Percentiles rank a stretch among this genome's conserved stretches.
phyloP scores from a whole-genome alignment of 2,888 invertebrate genomes.

The Agrotis ipsilon region DNA sequence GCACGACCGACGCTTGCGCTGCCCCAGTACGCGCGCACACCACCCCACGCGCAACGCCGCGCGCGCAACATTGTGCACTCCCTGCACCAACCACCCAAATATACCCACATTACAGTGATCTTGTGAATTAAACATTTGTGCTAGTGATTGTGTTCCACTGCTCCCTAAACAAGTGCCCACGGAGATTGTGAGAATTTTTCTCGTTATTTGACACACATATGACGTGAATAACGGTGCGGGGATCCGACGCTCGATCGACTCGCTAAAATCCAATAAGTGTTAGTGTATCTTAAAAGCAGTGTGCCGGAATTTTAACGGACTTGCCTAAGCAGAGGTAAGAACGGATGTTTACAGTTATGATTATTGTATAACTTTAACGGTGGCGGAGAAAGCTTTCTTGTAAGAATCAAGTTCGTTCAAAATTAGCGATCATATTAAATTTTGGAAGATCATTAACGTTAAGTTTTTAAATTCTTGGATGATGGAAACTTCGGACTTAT shows the following conservation, averaged over 20 bases:
- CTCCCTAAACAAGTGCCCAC: slow-evolving; percentile 67
- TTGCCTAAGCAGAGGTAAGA: slow-evolving; percentile 89
- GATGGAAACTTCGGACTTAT: slow-evolving; percentile 44
- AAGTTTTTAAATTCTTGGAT: slow-evolving; percentile 25
- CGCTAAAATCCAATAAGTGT: slow-evolving; percentile 88
- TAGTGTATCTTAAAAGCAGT: slow-evolving; percentile 87
- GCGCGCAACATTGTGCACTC: slow-evolving; percentile 73
- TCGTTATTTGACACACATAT: slow-evolving; percentile 88
- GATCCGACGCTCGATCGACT: slow-evolving; percentile 87
- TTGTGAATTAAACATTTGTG: slow-evolving; percentile 78
- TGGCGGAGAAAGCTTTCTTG: slow-evolving; percentile 79
- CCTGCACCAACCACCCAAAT: slow-evolving; percentile 73
- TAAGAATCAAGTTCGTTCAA: slow-evolving; percentile 66
- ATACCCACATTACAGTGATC: slow-evolving; percentile 70
- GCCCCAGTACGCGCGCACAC: slow-evolving; percentile 59
- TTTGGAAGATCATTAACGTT: slow-evolving; percentile 39
- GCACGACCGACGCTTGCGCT: slow-evolving; percentile 81
- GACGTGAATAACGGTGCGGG: slow-evolving; percentile 89
- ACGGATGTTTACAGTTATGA: slow-evolving; percentile 89
- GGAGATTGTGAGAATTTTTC: slow-evolving; percentile 82
- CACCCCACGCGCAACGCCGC: slow-evolving; percentile 68
- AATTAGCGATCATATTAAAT: slow-evolving; percentile 44
- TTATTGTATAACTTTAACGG: slow-evolving; percentile 86
- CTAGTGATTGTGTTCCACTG: slow-evolving; percentile 80
- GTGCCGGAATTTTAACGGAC: slow-evolving; percentile 90